Conservation (phyloP, 2,113 vertebrate genomes). For the Laticauda colubrina region DNA sequence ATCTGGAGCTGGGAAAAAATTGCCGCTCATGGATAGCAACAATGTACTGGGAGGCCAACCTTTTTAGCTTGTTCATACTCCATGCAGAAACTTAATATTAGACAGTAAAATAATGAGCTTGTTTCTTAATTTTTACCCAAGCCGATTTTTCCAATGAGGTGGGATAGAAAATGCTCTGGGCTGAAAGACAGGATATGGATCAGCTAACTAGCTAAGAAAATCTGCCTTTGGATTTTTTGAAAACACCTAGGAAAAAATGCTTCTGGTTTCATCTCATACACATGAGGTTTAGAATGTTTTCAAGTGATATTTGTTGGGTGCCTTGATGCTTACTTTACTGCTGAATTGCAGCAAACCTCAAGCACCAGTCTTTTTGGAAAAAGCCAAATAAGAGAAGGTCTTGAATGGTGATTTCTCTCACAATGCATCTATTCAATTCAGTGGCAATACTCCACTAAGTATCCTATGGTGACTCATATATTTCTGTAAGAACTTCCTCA, state of each 20-base stretch:
- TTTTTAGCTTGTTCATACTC: not conserved
- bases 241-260: not conserved
- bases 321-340: not conserved
- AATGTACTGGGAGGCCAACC: not conserved
- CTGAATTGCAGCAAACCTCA: not conserved
- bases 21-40: not conserved
- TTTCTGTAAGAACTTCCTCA: not conserved
- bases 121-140: not conserved
- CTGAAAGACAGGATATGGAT: not conserved
- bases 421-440: not conserved
- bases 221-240: not conserved
- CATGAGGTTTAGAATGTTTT: not conserved
- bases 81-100: not conserved
- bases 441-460: not conserved
- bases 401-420: not conserved
- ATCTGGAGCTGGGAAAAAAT: not conserved
- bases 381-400: not conserved
- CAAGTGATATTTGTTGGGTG: not conserved
- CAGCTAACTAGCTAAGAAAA: not conserved
- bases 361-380: not conserved
- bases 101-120: not conserved
- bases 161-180: not conserved
- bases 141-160: not conserved
- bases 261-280: not conserved
- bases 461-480: not conserved